Percentiles rank a stretch among this genome's conserved stretches.
Conservation (phyloP, 2,888 invertebrate species). For the Xanthia togata region DNA sequence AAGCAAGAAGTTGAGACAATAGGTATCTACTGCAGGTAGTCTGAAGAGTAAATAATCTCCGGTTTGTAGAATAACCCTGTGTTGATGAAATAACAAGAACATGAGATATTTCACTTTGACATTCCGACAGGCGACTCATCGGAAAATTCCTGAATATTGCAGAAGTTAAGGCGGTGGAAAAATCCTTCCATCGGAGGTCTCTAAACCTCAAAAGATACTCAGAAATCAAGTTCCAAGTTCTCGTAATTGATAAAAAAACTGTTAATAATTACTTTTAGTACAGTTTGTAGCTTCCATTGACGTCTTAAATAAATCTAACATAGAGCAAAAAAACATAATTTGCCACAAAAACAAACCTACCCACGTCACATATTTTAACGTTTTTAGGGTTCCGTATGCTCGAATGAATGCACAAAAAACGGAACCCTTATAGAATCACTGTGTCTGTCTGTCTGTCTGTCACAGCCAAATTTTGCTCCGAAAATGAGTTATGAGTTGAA, state of each 20-base stretch:
- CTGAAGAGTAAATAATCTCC: neutral
- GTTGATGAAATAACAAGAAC: neutral
- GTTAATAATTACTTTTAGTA: neutral
- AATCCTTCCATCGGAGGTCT: neutral
- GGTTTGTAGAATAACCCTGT: neutral
- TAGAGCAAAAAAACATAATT: constrained; percentile 13
- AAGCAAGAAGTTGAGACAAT: neutral
- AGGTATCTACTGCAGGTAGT: neutral
- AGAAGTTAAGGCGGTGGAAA: neutral
- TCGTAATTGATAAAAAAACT: neutral
- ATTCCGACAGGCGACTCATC: neutral
- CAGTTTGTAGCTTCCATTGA: neutral
- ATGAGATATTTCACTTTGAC: neutral
- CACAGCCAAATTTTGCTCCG: too few relatives aligned
- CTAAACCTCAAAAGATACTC: neutral
- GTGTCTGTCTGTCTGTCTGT: too few relatives aligned
- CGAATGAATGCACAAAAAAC: too few relatives aligned
- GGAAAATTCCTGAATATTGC: neutral
- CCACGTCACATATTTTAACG: neutral
- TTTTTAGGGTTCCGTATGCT: too few relatives aligned
- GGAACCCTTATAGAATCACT: too few relatives aligned
- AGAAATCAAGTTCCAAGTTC: neutral
- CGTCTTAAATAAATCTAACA: constrained; percentile 24
- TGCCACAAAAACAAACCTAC: constrained; percentile 29
- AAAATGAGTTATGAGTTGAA: too few relatives aligned